These are phyloP conservation scores for Elegia similella DNA, from an alignment of 2,888 invertebrate genomes.

Conservation along the genomic window DNA sequence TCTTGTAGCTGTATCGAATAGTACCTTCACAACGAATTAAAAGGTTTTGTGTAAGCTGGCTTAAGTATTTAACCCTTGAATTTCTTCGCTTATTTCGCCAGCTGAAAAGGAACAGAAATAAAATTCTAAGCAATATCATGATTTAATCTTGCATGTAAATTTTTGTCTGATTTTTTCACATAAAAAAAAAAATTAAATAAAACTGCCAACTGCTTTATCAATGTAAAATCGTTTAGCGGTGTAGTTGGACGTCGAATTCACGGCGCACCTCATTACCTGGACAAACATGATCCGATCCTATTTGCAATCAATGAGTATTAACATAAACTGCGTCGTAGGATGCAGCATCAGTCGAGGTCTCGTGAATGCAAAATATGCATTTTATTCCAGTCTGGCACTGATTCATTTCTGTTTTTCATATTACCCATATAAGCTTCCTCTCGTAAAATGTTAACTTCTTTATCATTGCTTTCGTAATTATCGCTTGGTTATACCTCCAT, in stretches of 20 bases:
- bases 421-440: neutral
- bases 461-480: too few species aligned
- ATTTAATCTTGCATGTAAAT: neutral
- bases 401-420: slow-evolving; percentile 11
- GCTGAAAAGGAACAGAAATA: neutral
- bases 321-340: slow-evolving; percentile 60
- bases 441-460: neutral
- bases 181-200: neutral
- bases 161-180: neutral
- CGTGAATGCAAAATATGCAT: slow-evolving; percentile 46
- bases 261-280: slow-evolving; percentile 50
- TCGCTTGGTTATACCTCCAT: too few species aligned
- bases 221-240: slow-evolving; percentile 36
- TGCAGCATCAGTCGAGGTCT: slow-evolving; percentile 41
- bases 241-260: slow-evolving; percentile 24
- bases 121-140: neutral
- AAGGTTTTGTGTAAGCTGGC: neutral
- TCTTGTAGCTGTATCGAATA: neutral
- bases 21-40: neutral
- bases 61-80: neutral
- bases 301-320: slow-evolving; percentile 76
- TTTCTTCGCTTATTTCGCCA: neutral
- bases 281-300: slow-evolving; percentile 56
- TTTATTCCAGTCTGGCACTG: slow-evolving; percentile 35
- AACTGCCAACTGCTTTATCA: slow-evolving; percentile 17